A percentile compares a stretch with the other conserved stretches of the same genome.
These are phyloP conservation scores for Athene cunicularia DNA, from an alignment of 2,113 vertebrate genomes.

Conservation along the genomic window DNA sequence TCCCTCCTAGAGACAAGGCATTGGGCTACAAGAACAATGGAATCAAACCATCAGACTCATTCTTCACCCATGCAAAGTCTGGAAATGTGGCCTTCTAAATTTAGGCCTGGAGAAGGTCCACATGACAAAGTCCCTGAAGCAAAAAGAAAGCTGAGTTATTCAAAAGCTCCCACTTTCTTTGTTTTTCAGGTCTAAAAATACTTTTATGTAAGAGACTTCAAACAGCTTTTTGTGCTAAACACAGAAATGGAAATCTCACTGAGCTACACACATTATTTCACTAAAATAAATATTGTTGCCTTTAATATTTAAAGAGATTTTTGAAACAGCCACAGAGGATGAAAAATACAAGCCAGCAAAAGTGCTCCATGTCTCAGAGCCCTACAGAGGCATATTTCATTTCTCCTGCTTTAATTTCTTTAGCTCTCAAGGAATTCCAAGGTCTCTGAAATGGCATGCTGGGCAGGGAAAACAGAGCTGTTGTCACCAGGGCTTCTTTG, in stretches of 20 bases:
- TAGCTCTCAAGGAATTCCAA: conserved; percentile 35
- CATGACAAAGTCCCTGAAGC: background rate
- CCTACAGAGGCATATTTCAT: background rate
- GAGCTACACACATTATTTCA: conserved; percentile 19
- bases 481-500: background rate
- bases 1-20: background rate
- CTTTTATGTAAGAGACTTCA: background rate
- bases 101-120: background rate
- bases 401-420: conserved; percentile 30
- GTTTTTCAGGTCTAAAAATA: conserved; percentile 21
- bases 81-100: background rate
- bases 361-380: fast-evolving
- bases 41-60: background rate
- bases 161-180: background rate
- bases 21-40: background rate
- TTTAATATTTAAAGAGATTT: conserved; percentile 67
- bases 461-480: background rate
- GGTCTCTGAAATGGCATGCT: background rate
- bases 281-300: conserved; percentile 60
- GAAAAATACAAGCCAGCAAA: conserved; percentile 21
- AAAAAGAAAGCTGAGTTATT: background rate
- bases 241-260: conserved; percentile 42
- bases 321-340: conserved; percentile 38
- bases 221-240: background rate
- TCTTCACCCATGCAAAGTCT: background rate